Evolutionary conservation across 2,113 vertebrate genomes (phyloP).

Genomic region (Callocephalon fimbriatum): DNA sequence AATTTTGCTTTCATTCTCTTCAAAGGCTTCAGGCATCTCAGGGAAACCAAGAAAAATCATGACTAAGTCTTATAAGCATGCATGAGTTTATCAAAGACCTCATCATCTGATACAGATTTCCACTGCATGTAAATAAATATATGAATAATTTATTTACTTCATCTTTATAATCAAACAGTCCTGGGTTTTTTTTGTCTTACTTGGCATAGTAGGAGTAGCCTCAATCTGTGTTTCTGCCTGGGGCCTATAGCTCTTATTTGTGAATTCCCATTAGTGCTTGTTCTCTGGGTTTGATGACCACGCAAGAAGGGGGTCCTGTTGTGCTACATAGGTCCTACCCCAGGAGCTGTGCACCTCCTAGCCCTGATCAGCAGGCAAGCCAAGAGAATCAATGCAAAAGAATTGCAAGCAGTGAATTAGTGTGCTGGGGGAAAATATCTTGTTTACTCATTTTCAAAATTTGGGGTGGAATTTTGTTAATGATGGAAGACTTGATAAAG

Average conservation of each 20-base stretch:
- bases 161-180: background rate
- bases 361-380: background rate
- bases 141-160: background rate
- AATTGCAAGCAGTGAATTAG: background rate
- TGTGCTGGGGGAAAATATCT: background rate
- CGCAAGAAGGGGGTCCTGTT: background rate
- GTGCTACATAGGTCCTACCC: background rate
- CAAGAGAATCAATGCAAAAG: background rate
- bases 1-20: conserved; percentile 31
- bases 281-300: background rate
- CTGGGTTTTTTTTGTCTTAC: background rate
- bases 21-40: conserved; percentile 18
- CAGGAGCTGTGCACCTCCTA: background rate
- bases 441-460: background rate
- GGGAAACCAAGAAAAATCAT: background rate
- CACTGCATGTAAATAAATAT: background rate
- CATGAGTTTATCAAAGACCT: conserved; percentile 8
- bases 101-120: background rate
- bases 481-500: background rate
- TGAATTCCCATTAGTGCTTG: background rate
- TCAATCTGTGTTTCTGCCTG: background rate
- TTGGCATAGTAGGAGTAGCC: background rate
- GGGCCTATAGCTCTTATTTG: background rate
- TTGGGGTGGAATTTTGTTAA: background rate
- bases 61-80: background rate